A percentile compares a stretch with the other conserved stretches of the same genome.
phyloP scores from a whole-genome alignment of 2,113 vertebrate species.

The Edolisoma coerulescens region DNA sequence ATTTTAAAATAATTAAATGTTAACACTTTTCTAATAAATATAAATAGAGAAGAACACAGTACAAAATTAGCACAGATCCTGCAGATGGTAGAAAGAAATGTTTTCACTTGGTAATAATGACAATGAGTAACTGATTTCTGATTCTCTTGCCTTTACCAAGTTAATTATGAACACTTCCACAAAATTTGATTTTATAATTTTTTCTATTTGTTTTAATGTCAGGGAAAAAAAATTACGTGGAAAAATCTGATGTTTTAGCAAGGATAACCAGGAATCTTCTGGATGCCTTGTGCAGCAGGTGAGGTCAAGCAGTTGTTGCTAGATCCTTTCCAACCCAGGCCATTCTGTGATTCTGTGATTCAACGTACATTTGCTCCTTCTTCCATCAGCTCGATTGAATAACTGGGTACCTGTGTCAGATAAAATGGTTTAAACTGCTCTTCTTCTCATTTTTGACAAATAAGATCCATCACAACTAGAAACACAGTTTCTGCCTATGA shows the following conservation, averaged over 20 bases:
- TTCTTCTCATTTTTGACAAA: not conserved
- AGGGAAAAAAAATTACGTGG: not conserved
- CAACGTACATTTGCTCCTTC: not conserved
- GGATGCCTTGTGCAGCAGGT: not conserved
- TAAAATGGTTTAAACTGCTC: not conserved
- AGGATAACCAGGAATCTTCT: not conserved
- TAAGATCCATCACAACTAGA: not conserved
- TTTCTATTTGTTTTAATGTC: slow-evolving; percentile 50
- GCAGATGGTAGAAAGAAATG: slow-evolving; percentile 17
- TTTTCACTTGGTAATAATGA: slow-evolving; percentile 50
- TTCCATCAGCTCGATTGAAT: not conserved
- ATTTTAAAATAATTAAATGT: slow-evolving; percentile 37
- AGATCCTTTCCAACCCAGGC: not conserved
- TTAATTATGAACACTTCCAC: slow-evolving; percentile 61
- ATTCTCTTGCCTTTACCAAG: slow-evolving; percentile 29
- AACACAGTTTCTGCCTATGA: not conserved
- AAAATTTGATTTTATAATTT: slow-evolving; percentile 57
- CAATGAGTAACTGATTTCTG: slow-evolving; percentile 54
- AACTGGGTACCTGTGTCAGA: not conserved
- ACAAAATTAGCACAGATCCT: slow-evolving; percentile 14
- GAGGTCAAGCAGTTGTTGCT: not conserved
- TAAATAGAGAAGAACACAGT: slow-evolving; percentile 17
- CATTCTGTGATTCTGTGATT: not conserved
- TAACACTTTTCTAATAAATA: slow-evolving; percentile 34
- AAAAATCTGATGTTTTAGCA: slow-evolving; percentile 26